Conservation (phyloP, 2,888 invertebrate genomes). For the Dasysyrphus tricinctus region DNA sequence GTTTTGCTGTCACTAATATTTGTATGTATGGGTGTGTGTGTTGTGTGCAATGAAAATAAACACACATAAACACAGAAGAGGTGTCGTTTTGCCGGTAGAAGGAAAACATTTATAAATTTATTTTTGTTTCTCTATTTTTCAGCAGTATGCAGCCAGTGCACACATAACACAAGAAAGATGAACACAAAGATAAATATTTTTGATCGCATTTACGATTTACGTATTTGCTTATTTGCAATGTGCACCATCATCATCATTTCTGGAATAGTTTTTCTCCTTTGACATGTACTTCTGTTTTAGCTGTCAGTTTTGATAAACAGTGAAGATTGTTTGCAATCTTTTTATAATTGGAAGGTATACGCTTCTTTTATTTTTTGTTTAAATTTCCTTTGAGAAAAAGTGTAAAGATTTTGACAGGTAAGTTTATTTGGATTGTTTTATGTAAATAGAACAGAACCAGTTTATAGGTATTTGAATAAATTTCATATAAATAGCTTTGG, state of each 20-base stretch:
- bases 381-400: neutral
- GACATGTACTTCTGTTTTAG: constrained; percentile 44
- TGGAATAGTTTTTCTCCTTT: constrained; percentile 25
- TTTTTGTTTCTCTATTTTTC: neutral
- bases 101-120: constrained; percentile 16
- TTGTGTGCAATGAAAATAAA: constrained; percentile 57
- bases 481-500: neutral
- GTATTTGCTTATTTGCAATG: constrained; percentile 36
- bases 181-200: constrained; percentile 46
- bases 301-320: constrained; percentile 47
- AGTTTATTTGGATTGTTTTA: neutral
- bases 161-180: constrained; percentile 20
- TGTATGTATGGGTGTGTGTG: constrained; percentile 14
- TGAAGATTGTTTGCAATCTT: constrained; percentile 15
- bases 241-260: constrained; percentile 23
- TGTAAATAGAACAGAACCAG: neutral
- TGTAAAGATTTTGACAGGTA: constrained; percentile 26
- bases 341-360: neutral
- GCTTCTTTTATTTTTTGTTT: neutral
- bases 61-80: constrained; percentile 19
- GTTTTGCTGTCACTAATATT: constrained; percentile 41
- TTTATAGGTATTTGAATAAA: neutral
- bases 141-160: neutral
- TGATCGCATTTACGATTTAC: constrained; percentile 13
- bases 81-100: constrained; percentile 16